Base-by-base conservation (phyloP, 2,888 invertebrate genomes). In the Heliconius sara region DNA sequence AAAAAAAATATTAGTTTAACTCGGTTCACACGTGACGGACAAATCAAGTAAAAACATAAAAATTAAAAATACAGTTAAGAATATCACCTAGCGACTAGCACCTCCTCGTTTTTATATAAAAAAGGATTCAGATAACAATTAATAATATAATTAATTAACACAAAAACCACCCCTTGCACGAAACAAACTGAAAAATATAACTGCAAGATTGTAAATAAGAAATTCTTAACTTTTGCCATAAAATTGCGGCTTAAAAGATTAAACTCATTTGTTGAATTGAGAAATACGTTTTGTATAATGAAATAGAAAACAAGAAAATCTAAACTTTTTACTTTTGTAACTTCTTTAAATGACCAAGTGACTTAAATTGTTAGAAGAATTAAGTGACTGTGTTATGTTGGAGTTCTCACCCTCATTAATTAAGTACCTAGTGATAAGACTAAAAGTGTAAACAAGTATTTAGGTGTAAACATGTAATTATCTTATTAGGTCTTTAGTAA, bases 151-250 rank as follows among this genome's bases (percentile, higher is more conserved):
- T 43, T 68, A 3, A 16, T 43, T 43, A 43, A 70, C 43, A 43
- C 16, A 73, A 60, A 57, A 60, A 34, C n/a, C 34, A n/a, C 7
- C 9, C 4, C 34, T 60, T 60, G 25, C 43, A 16, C n/a, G 16
- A 22, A n/a, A 60, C n/a, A 6, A 60, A n/a, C 2, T 16, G n/a
- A 73, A 34, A n/a, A 34, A 60, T 57, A 60, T 25, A 60, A 73
- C 70, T 43, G 70, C 25, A 39, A 70, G 16, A 43, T 43, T 25
- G 27, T 60, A 60, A 73, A 25, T 39, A 57, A 13, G 34, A 60
- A 39, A 39, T 39, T 60, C 34, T n/a, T 57, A 73, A 73, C 73
- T 73, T 73, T 39, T 25, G 9, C n/a, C 60, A 60, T 60, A 73
- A 73, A 73, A 34, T n/a, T 4, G 4, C 25, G 34, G 25, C 19